Evolutionary conservation across 2,113 vertebrate genomes (phyloP).

Genomic region (Hippopotamus amphibius): DNA sequence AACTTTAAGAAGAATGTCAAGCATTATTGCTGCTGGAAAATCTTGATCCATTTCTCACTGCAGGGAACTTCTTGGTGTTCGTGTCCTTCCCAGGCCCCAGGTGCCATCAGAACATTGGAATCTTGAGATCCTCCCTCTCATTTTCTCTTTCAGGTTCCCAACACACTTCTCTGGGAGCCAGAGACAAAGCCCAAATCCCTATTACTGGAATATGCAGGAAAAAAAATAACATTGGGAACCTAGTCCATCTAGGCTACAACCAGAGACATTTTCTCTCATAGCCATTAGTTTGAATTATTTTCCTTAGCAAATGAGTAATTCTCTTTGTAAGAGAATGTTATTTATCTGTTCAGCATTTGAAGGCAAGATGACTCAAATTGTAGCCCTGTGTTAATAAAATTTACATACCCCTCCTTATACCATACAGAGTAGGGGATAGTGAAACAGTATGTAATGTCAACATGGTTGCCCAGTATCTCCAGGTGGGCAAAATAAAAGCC

Average conservation of each 20-base stretch:
- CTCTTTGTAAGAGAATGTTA: background rate
- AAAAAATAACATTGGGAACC: fast-evolving
- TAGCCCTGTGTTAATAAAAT: background rate
- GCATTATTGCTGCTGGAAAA: background rate
- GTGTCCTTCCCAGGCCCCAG: fast-evolving
- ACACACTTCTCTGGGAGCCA: background rate
- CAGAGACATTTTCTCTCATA: background rate
- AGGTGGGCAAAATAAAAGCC: background rate
- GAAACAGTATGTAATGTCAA: fast-evolving
- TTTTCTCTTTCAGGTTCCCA: background rate
- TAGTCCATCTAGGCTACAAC: background rate
- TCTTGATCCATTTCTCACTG: background rate
- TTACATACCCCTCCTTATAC: fast-evolving
- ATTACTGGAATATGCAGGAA: background rate
- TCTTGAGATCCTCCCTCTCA: background rate
- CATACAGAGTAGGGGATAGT: fast-evolving
- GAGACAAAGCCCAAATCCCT: background rate
- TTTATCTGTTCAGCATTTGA: background rate
- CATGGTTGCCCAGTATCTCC: fast-evolving
- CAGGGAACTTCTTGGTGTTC: background rate
- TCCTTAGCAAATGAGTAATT: background rate
- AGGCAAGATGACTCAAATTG: background rate
- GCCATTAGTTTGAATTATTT: background rate
- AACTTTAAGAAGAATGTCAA: background rate
- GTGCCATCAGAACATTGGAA: background rate